Conservation (phyloP, 1,140 invertebrate genomes). For the Planococcus citri region DNA sequence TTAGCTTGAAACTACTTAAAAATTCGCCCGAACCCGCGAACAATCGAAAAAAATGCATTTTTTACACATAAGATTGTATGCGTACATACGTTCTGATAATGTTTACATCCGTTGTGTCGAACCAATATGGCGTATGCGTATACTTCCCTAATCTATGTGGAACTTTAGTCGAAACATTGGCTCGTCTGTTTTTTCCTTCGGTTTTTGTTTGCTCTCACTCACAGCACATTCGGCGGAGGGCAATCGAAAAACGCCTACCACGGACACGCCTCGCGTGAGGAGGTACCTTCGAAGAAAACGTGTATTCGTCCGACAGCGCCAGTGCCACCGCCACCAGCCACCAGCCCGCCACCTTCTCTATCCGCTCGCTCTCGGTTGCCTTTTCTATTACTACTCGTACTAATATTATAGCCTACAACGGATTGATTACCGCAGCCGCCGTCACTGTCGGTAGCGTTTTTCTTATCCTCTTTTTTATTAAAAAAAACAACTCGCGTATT, state of each 20-base stretch:
- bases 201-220: not conserved
- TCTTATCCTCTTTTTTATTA: not conserved
- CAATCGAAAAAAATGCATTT: too few relatives aligned
- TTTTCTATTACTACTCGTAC: not conserved
- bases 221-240: not conserved
- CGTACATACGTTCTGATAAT: too few relatives aligned
- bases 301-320: too few relatives aligned
- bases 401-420: not conserved
- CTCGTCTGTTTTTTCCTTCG: not conserved
- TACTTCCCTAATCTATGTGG: too few relatives aligned
- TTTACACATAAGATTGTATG: too few relatives aligned
- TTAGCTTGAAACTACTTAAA: too few relatives aligned
- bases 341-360: not conserved
- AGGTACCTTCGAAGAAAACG: slow-evolving; percentile 11
- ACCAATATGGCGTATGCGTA: too few relatives aligned
- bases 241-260: not conserved
- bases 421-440: not conserved
- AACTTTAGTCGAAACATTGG: too few relatives aligned
- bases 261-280: not conserved
- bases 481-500: not conserved
- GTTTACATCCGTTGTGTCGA: too few relatives aligned
- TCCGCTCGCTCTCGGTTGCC: not conserved
- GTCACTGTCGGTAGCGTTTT: slow-evolving; percentile 1
- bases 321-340: not conserved
- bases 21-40: too few relatives aligned